Conservation (phyloP, 2,797 vertebrate genomes). For the Argyrosomus regius region DNA sequence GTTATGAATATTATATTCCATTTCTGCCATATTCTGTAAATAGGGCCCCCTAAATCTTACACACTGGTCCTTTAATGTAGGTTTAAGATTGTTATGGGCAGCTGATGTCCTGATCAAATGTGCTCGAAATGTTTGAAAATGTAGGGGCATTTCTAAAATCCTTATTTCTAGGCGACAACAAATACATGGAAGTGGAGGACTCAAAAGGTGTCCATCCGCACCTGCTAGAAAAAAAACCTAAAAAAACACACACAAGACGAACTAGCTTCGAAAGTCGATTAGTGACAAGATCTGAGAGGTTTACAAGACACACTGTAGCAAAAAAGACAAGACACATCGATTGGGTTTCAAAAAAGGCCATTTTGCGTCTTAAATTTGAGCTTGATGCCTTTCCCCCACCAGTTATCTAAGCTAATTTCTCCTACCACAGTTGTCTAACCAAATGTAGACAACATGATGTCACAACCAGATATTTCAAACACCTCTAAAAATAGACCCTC, state of each 20-base stretch:
- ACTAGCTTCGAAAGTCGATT: not conserved
- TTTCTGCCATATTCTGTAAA: too few relatives aligned
- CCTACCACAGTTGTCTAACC: not conserved
- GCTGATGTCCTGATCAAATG: too few relatives aligned
- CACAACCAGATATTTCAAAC: constrained; percentile 22
- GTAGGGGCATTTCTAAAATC: not conserved
- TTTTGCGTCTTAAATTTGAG: not conserved
- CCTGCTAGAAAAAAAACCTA: too few relatives aligned
- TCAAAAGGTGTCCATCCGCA: too few relatives aligned
- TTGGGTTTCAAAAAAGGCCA: not conserved
- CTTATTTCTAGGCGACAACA: not conserved
- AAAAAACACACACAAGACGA: not conserved
- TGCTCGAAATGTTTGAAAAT: not conserved
- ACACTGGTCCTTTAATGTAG: too few relatives aligned
- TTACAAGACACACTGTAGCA: not conserved
- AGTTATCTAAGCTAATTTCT: not conserved
- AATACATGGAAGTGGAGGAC: not conserved
- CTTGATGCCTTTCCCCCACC: too few relatives aligned
- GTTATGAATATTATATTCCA: too few relatives aligned
- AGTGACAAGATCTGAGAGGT: not conserved
- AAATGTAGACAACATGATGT: constrained; percentile 10
- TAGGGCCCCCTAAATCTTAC: too few relatives aligned
- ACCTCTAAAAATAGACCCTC: constrained; percentile 23
- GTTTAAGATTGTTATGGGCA: not conserved
- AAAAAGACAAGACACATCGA: not conserved